These are phyloP conservation scores for Prorops nasuta DNA, from an alignment of 1,140 invertebrate species.

Conservation along the genomic window DNA sequence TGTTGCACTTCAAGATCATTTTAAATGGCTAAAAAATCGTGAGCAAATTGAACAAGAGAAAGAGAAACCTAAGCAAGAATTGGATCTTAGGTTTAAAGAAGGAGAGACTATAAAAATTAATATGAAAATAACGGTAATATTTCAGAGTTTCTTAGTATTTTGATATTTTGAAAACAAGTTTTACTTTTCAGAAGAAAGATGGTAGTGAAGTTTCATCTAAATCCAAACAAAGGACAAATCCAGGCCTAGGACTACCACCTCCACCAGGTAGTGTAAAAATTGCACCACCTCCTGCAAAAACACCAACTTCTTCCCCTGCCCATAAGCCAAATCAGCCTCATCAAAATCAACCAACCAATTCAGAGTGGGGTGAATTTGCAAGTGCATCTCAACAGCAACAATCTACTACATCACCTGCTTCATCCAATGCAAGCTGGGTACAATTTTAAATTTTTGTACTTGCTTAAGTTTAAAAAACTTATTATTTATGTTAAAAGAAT, in stretches of 20 bases:
- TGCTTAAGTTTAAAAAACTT: conserved; percentile 16
- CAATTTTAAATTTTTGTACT: conserved; percentile 63
- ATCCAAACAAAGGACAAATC: conserved; percentile 60
- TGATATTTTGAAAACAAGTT: conserved; percentile 8
- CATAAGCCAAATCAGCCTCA: conserved; percentile 62
- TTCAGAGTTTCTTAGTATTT: conserved; percentile 6
- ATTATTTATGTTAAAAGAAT: conserved; percentile 14
- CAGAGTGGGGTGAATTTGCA: conserved; percentile 80
- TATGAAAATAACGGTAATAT: conserved; percentile 88
- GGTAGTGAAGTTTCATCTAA: conserved; percentile 68
- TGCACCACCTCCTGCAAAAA: conserved; percentile 64
- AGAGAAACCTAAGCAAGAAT: conserved; percentile 71
- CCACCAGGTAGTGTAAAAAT: conserved; percentile 76
- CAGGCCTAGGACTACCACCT: conserved; percentile 74
- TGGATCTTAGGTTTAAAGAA: conserved; percentile 97
- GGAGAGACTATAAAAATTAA: conserved; percentile 99
- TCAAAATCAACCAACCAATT: conserved; percentile 54
- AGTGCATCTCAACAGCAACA: conserved; percentile 51
- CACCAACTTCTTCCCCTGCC: conserved; percentile 69
- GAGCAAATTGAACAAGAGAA: conserved; percentile 84
- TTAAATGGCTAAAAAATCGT: conserved; percentile 94
- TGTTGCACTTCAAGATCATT: conserved; percentile 97
- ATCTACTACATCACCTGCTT: conserved; percentile 48
- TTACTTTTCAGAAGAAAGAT: conserved; percentile 77
- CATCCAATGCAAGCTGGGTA: conserved; percentile 68